phyloP scores from a whole-genome alignment of 1,140 invertebrate genomes.

The Ceratitis capitata region DNA sequence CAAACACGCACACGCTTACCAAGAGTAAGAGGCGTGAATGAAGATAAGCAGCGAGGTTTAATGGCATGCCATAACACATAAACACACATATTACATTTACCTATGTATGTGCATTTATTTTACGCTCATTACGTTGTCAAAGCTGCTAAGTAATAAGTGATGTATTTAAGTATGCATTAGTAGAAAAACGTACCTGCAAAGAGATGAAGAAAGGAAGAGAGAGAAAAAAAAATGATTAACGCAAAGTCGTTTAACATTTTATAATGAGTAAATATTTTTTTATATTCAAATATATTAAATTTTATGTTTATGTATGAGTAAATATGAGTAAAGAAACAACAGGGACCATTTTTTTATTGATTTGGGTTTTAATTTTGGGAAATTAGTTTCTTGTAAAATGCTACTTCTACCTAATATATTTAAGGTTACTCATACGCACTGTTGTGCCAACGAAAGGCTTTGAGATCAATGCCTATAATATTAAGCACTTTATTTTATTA shows the following conservation, averaged over 20 bases:
- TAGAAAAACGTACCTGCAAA: background rate
- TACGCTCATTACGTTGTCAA: background rate
- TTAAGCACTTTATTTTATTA: too few species aligned
- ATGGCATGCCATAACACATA: background rate
- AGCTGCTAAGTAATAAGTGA: background rate
- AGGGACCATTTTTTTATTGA: too few species aligned
- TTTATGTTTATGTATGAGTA: too few species aligned
- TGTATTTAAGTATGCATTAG: background rate
- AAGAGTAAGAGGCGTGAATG: background rate
- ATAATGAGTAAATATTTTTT: background rate
- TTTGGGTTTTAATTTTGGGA: too few species aligned
- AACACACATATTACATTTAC: background rate
- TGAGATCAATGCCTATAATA: too few species aligned
- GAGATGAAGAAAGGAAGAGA: background rate
- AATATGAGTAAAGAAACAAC: too few species aligned
- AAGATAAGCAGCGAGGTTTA: background rate
- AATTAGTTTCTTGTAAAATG: too few species aligned
- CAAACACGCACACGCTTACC: background rate
- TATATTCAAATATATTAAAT: too few species aligned
- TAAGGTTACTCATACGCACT: too few species aligned
- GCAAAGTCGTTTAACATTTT: background rate
- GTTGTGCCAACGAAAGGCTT: too few species aligned
- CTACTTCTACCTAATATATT: too few species aligned
- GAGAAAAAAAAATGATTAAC: background rate
- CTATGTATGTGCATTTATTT: background rate